Base-by-base conservation (phyloP, 53 echinoderm and acorn worm species). In the Echinarachnius parma region DNA sequence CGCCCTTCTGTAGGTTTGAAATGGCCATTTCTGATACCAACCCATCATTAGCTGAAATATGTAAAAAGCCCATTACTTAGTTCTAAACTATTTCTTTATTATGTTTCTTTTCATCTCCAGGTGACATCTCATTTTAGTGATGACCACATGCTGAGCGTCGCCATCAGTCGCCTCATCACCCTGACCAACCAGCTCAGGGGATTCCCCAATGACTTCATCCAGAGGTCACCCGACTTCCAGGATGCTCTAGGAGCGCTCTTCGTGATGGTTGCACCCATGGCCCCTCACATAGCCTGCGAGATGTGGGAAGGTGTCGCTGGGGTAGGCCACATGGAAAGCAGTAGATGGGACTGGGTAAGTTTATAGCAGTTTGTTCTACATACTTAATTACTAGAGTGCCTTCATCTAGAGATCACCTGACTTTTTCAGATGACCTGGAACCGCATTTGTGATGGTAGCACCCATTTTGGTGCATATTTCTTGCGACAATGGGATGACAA, bases 231-330 rank as follows among this genome's bases (percentile, higher is more conserved):
- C 14, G 83, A 59, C 15, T 92, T 57, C 80, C 88, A 88, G 66
- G 75, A 83, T 16, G 83, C 91, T 1, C 63, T 98, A 31, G 75
- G 88, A 28, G 49, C 77, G 2, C 62, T 98, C 16, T 85, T 77
- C 32, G 64, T 86, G 63, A 92, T 98, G 98, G 56, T 89, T 9
- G 88, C 92, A 3, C 98, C 98, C 1, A 88, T 92, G 86, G 98
- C 98, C 16, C 98, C 98, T 9, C 84, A 82, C 45, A 74, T 98
- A 25, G 72, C 98, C 23, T 82, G 92, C 36, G 98, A 98, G 79
- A 70, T 98, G 80, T 98, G 98, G 98, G 70, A 64, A 36, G 98
- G 98, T n/a, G 44, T 98, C 0, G 83, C 71, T 0, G 76, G 83
- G 63, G 77, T 45, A 18, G 60, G 62, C 18, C 2, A 76, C 53